A percentile compares a stretch with the other conserved stretches of the same genome.
These are phyloP conservation scores for Athetis lepigone DNA, from an alignment of 2,888 invertebrate genomes.

Conservation along the genomic window DNA sequence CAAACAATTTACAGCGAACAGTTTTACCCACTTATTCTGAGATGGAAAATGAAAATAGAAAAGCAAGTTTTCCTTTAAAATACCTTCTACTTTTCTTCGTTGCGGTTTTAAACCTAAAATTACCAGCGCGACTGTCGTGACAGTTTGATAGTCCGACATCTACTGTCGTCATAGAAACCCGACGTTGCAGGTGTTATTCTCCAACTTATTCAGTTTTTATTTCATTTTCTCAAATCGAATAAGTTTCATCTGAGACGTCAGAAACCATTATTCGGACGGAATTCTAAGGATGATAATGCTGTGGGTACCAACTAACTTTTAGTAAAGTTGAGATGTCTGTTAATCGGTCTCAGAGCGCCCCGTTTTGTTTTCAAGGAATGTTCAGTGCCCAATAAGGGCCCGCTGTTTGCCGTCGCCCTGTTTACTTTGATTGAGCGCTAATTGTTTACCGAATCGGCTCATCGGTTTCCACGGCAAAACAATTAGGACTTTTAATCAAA, in stretches of 20 bases:
- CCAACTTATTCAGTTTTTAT: slow-evolving; percentile 44
- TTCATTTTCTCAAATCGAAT: slow-evolving; percentile 33
- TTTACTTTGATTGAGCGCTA: slow-evolving; percentile 70
- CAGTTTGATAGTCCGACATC: slow-evolving; percentile 46
- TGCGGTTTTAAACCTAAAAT: slow-evolving; percentile 37
- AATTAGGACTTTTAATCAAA: slow-evolving; percentile 74
- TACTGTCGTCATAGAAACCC: slow-evolving; percentile 37
- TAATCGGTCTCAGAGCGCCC: slow-evolving; percentile 34
- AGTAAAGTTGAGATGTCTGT: slow-evolving; percentile 1
- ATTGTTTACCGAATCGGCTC: slow-evolving; percentile 77
- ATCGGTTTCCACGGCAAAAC: slow-evolving; percentile 71
- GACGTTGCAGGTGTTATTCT: slow-evolving; percentile 49
- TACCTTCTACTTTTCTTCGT: slow-evolving; percentile 19
- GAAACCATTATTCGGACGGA: slow-evolving; percentile 21
- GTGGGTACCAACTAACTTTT: slow-evolving; percentile 2
- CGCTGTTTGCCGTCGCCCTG: slow-evolving; percentile 66
- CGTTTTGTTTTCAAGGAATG: slow-evolving; percentile 76
- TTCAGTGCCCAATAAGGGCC: slow-evolving; percentile 73
- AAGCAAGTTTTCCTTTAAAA: slow-evolving; percentile 18
- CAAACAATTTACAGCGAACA: neutral
- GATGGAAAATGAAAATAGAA: slow-evolving; percentile 11
- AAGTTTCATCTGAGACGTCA: slow-evolving; percentile 38
- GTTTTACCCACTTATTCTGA: neutral
- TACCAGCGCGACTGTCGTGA: slow-evolving; percentile 30
- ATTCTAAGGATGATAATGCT: slow-evolving; percentile 15